These are phyloP conservation scores for Podotricha telesiphe DNA, from an alignment of 2,888 invertebrate species.

Conservation along the genomic window DNA sequence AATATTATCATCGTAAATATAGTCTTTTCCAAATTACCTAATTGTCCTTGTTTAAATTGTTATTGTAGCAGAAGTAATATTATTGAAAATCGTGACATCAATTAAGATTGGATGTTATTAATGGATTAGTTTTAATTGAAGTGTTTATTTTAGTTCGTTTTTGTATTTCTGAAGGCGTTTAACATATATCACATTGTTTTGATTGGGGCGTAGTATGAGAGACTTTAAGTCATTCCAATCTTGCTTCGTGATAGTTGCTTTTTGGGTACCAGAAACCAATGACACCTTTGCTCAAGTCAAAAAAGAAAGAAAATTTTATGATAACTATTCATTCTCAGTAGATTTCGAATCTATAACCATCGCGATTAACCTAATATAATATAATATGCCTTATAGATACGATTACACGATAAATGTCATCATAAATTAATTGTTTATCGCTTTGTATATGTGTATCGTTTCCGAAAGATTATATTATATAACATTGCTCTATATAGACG, in stretches of 20 bases:
- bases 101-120: background rate
- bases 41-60: background rate
- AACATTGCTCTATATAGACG: conserved; percentile 1
- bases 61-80: background rate
- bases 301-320: too few species aligned
- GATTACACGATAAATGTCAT: conserved; percentile 6
- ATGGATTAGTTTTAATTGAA: background rate
- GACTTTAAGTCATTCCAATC: too few species aligned
- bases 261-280: too few species aligned
- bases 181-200: background rate
- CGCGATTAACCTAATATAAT: too few species aligned
- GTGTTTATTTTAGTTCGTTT: background rate
- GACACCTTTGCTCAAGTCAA: too few species aligned
- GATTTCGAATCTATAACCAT: too few species aligned
- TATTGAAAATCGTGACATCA: background rate
- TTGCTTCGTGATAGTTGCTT: too few species aligned
- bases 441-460: background rate
- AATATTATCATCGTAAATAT: background rate
- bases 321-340: too few species aligned
- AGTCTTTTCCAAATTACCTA: background rate
- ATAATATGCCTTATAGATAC: background rate
- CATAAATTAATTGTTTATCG: background rate
- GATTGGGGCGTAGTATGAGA: background rate
- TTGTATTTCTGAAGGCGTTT: background rate
- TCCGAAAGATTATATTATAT: background rate